phyloP scores from a whole-genome alignment of 2,888 invertebrate genomes.

The Chouioia cunea region DNA sequence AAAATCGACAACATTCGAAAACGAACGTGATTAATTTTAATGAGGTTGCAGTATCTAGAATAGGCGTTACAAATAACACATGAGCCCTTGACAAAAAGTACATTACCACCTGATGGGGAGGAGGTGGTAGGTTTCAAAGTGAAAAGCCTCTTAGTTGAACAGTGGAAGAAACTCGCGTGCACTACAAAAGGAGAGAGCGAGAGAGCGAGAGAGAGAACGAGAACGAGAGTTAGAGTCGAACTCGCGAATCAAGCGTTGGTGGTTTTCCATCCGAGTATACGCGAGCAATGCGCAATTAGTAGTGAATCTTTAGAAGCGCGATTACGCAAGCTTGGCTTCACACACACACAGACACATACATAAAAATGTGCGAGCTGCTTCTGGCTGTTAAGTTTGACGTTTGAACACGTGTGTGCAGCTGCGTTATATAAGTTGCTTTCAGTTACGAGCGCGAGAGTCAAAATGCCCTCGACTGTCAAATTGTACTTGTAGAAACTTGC shows the following conservation, averaged over 20 bases:
- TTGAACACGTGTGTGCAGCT: too few relatives aligned
- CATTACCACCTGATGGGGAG: neutral
- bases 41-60: too few relatives aligned
- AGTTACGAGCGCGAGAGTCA: too few relatives aligned
- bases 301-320: constrained; percentile 20
- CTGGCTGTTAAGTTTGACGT: neutral
- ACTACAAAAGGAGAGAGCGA: neutral
- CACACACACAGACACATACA: too few relatives aligned
- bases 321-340: constrained; percentile 4
- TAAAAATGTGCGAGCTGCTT: neutral
- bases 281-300: constrained; percentile 3
- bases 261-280: neutral
- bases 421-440: too few relatives aligned
- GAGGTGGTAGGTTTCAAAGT: neutral
- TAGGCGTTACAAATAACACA: too few relatives aligned
- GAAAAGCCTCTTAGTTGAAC: neutral
- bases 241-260: neutral
- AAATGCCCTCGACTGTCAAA: too few relatives aligned
- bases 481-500: too few relatives aligned
- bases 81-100: too few relatives aligned
- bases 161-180: constrained; percentile 38
- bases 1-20: too few relatives aligned
- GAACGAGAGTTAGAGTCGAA: neutral
- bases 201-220: constrained; percentile 11
- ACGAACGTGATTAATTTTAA: too few relatives aligned